A percentile compares a stretch with the other conserved stretches of the same genome.
phyloP scores from a whole-genome alignment of 2,888 invertebrate genomes.

The Rhingia rostrata region DNA sequence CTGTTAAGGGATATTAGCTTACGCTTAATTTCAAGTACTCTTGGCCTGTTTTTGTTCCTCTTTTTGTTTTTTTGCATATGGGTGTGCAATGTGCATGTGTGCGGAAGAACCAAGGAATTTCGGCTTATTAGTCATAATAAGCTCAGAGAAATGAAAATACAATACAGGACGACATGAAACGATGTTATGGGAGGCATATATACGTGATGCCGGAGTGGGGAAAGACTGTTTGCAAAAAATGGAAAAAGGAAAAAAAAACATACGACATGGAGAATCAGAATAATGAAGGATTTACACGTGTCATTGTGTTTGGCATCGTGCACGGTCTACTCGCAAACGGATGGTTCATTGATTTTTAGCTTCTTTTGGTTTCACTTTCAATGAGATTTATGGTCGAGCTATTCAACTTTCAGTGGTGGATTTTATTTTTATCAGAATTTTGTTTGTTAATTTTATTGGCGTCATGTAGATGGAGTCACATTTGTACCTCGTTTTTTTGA shows the following conservation, averaged over 20 bases:
- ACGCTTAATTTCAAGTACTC: slow-evolving; percentile 57
- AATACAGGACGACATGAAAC: slow-evolving; percentile 10
- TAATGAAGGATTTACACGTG: slow-evolving; percentile 55
- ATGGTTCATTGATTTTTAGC: slow-evolving; percentile 61
- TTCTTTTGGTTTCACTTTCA: slow-evolving; percentile 67
- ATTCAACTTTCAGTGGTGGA: not conserved
- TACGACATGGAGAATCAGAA: slow-evolving; percentile 8
- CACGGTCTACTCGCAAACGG: slow-evolving; percentile 43
- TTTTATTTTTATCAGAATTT: too few species aligned
- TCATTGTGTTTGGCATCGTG: slow-evolving; percentile 36
- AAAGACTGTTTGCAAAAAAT: slow-evolving; percentile 5
- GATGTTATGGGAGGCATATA: not conserved
- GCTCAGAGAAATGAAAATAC: slow-evolving; percentile 54
- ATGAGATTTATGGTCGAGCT: slow-evolving; percentile 1
- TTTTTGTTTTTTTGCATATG: slow-evolving; percentile 1
- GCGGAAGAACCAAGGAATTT: slow-evolving; percentile 50
- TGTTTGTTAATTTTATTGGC: too few species aligned
- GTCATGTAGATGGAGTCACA: too few species aligned
- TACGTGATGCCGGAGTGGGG: not conserved
- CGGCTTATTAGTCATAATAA: slow-evolving; percentile 64
- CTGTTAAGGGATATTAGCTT: slow-evolving; percentile 65
- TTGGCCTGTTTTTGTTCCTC: slow-evolving; percentile 37
- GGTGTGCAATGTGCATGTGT: slow-evolving; percentile 8
- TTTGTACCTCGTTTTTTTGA: too few species aligned
- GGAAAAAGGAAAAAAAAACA: not conserved